Conservation (phyloP, 2,888 invertebrate genomes). For the Leucophenga maculata region DNA sequence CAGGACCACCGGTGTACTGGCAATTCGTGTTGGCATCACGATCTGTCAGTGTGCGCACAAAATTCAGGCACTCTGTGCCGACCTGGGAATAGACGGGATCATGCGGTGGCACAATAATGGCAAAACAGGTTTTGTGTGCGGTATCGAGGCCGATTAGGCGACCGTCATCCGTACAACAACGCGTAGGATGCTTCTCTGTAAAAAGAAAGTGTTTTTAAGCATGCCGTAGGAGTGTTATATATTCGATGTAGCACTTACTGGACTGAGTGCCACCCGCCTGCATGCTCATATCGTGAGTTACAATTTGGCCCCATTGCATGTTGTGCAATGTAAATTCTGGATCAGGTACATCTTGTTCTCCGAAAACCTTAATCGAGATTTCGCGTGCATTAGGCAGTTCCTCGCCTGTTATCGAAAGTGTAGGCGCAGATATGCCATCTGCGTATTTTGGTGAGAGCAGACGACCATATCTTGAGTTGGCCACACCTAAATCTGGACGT, state of each 20-base stretch:
- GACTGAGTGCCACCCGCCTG: constrained; percentile 77
- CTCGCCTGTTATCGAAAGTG: constrained; percentile 77
- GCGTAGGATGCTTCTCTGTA: constrained; percentile 75
- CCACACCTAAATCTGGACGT: constrained; percentile 86
- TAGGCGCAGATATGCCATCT: constrained; percentile 75
- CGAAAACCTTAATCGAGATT: constrained; percentile 81
- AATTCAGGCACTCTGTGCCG: constrained; percentile 78
- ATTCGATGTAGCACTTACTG: constrained; percentile 74
- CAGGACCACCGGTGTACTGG: constrained; percentile 74
- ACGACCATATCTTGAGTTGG: constrained; percentile 74
- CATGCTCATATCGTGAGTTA: constrained; percentile 76
- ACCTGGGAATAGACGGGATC: constrained; percentile 75
- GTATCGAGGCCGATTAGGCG: constrained; percentile 72
- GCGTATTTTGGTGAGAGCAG: constrained; percentile 73
- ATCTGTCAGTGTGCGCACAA: constrained; percentile 80
- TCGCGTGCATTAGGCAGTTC: constrained; percentile 80
- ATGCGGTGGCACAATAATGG: constrained; percentile 76
- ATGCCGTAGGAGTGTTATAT: not conserved
- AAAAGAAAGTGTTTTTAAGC: constrained; percentile 28
- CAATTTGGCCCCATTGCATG: constrained; percentile 78
- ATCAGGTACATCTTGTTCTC: constrained; percentile 80
- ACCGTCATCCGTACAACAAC: constrained; percentile 78
- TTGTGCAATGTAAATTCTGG: constrained; percentile 82
- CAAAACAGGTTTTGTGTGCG: constrained; percentile 73
- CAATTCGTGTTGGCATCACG: constrained; percentile 75